These are phyloP conservation scores for Cinclus cinclus DNA, from an alignment of 2,113 vertebrate genomes.

Conservation along the genomic window DNA sequence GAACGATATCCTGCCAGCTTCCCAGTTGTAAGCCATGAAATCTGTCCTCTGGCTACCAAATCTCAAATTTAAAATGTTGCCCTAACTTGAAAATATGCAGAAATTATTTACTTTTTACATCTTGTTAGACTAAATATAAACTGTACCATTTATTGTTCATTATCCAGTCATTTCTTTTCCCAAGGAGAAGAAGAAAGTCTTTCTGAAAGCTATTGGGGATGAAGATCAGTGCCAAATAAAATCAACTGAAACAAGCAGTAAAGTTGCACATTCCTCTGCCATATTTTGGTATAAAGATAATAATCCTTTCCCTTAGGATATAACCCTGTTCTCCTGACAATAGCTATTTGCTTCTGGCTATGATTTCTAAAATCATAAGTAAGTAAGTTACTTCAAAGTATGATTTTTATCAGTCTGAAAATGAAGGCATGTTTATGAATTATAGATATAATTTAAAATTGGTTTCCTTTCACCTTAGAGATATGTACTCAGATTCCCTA, in stretches of 20 bases:
- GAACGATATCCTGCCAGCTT: not conserved
- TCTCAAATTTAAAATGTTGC: not conserved
- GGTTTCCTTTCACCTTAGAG: not conserved
- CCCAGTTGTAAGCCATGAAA: not conserved
- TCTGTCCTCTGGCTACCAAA: not conserved
- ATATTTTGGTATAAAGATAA: not conserved
- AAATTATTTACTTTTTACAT: not conserved
- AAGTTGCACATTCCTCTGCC: not conserved
- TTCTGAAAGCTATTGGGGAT: not conserved
- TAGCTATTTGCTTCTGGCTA: conserved; percentile 12
- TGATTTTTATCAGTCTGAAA: conserved; percentile 23
- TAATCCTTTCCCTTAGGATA: not conserved
- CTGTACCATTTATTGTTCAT: not conserved
- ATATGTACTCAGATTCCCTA: not conserved
- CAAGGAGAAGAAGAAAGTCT: not conserved
- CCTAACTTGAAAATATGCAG: conserved; percentile 9
- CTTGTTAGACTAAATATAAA: not conserved
- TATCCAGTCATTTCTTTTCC: not conserved
- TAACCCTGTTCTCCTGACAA: not conserved
- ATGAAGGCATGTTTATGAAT: not conserved
- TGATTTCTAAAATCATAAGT: not conserved
- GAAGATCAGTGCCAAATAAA: not conserved
- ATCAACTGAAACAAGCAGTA: not conserved
- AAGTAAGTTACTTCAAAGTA: conserved; percentile 15
- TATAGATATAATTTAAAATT: not conserved